Base-by-base conservation (phyloP, 2,888 invertebrate species). In the Euplagia quadripunctaria region DNA sequence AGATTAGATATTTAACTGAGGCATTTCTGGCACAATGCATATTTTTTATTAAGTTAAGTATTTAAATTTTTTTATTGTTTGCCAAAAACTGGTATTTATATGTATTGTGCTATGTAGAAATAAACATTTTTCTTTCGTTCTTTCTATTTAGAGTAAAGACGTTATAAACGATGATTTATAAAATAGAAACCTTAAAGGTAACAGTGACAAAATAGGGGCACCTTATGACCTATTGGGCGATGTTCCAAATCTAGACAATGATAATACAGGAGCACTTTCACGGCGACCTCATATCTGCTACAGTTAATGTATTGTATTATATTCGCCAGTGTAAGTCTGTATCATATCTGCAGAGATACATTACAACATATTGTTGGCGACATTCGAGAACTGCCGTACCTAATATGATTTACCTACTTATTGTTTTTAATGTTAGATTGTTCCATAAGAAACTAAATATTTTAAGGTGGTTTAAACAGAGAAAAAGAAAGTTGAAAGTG, bases 251-350 rank as follows among this genome's bases (percentile, higher is more conserved):
- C 14, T 69, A 58, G 43, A 71, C 55, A 63, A 72, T 69, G 72
- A 76, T 73, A 73, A 41, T 70, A 68, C 71, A 70, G 67, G 51
- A 55, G 64, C 52, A 67, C 55, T 73, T 79, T 82, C 79, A 80
- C 41, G 68, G 64, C 70, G 80, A 81, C 83, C 79, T 79, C 64
- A 41, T 43, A 52, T 42, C 12, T 67, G 43, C 49, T 52, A 64
- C 16, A 51, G 6, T 52, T 65, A 65, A 71, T 66, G 71, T 71
- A 71, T 46, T 71, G 58, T 71, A 43, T 65, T 42, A 49, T 42
- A 43, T 41, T 49, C 16, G 6, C 17, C 4, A 63, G 17, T 12
- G 31, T 14, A 16, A 17, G 17, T 52, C n/a, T n/a, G 42, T 20
- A 52, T 16, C n/a, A 12, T 41, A 68, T 55, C 68, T 58, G 58